phyloP scores from a whole-genome alignment of 2,797 vertebrate genomes.

The Podarcis lilfordi region DNA sequence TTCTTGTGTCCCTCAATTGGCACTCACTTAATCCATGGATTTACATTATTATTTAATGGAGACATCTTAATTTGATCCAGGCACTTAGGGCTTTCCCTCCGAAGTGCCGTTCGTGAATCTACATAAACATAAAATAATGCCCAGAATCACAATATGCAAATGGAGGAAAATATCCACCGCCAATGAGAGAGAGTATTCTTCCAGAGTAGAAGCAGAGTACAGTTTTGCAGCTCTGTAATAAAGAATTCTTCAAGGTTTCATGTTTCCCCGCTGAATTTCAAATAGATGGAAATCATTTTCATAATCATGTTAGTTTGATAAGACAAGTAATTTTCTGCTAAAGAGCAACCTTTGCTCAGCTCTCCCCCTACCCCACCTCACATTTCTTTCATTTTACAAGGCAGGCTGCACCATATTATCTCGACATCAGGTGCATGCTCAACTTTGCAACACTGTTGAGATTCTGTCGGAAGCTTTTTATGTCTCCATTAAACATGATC shows the following conservation, averaged over 20 bases:
- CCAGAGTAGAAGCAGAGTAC: background rate
- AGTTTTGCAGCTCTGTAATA: background rate
- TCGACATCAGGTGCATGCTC: background rate
- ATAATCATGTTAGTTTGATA: slow-evolving; percentile 21
- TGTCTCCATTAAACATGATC: slow-evolving; percentile 12
- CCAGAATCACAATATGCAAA: background rate
- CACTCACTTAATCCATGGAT: background rate
- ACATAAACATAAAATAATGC: background rate
- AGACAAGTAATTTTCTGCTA: slow-evolving; percentile 26
- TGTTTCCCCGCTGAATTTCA: slow-evolving; percentile 31
- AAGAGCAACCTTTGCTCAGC: background rate
- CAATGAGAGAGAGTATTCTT: background rate
- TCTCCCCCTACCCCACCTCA: background rate
- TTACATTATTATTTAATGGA: background rate
- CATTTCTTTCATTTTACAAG: background rate
- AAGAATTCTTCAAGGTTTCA: background rate
- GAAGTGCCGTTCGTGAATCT: background rate
- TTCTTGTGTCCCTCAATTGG: background rate
- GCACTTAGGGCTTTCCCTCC: background rate
- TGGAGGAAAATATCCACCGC: background rate
- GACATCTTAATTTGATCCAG: background rate
- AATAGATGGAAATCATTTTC: slow-evolving; percentile 4
- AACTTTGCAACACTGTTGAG: background rate
- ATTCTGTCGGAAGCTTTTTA: background rate
- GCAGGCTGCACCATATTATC: background rate